phyloP scores from a whole-genome alignment of 2,113 vertebrate species.

The Acinonyx jubatus region DNA sequence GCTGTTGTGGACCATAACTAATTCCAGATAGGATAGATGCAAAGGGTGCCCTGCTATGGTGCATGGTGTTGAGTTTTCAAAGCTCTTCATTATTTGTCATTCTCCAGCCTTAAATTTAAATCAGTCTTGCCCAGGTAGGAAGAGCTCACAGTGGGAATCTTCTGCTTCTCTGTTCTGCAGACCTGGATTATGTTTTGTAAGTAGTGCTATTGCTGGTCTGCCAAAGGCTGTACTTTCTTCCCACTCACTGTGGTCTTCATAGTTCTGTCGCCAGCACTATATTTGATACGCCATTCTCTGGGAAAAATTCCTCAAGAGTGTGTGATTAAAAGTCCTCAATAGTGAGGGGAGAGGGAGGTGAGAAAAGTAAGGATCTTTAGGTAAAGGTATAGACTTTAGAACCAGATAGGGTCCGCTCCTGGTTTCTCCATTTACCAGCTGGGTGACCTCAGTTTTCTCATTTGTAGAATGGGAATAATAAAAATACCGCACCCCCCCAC shows the following conservation, averaged over 20 bases:
- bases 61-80: neutral
- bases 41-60: neutral
- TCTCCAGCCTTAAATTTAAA: neutral
- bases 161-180: neutral
- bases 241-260: neutral
- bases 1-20: neutral
- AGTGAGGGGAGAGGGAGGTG: neutral
- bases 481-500: too few species aligned
- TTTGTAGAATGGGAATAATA: neutral
- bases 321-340: neutral
- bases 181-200: neutral
- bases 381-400: neutral
- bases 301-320: neutral
- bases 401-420: neutral
- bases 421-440: neutral
- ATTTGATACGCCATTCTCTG: neutral
- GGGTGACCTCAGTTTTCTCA: neutral
- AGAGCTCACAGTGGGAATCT: neutral
- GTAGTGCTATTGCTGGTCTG: neutral
- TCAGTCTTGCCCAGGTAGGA: neutral
- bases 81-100: neutral
- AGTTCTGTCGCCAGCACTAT: neutral
- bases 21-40: neutral
- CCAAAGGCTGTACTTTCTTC: rapidly evolving
- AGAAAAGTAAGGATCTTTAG: neutral